phyloP scores from a whole-genome alignment of 2,797 vertebrate species.

The Notoglanidium macrostoma region DNA sequence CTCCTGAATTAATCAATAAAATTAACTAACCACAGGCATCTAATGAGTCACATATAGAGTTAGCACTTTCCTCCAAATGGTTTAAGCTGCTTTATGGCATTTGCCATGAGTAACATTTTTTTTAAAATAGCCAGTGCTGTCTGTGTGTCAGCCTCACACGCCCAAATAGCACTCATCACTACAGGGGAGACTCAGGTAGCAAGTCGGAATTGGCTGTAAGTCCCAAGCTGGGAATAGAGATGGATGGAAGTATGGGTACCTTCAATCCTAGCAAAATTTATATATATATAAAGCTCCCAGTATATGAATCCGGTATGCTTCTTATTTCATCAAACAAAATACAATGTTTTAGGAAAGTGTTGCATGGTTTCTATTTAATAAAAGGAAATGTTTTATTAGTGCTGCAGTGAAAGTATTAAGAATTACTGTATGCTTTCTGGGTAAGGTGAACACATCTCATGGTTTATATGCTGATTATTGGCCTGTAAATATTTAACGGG shows the following conservation, averaged over 20 bases:
- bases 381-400: not conserved
- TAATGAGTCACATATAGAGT: not conserved
- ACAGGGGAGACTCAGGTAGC: not conserved
- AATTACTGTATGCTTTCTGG: not conserved
- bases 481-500: slow-evolving; percentile 5
- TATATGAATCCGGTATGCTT: not conserved
- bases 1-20: not conserved
- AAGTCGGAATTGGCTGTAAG: not conserved
- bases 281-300: not conserved
- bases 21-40: not conserved
- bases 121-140: not conserved
- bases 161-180: not conserved
- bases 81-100: not conserved
- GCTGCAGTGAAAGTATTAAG: not conserved
- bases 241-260: not conserved
- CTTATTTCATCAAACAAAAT: not conserved
- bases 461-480: not conserved
- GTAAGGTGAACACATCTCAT: not conserved
- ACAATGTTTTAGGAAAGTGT: not conserved
- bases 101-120: not conserved
- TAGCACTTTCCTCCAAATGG: not conserved
- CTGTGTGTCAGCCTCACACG: not conserved
- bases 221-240: not conserved
- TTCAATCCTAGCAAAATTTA: not conserved
- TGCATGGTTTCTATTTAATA: no score